Base-by-base conservation (phyloP, 2,797 vertebrate species). In the Echiichthys vipera region DNA sequence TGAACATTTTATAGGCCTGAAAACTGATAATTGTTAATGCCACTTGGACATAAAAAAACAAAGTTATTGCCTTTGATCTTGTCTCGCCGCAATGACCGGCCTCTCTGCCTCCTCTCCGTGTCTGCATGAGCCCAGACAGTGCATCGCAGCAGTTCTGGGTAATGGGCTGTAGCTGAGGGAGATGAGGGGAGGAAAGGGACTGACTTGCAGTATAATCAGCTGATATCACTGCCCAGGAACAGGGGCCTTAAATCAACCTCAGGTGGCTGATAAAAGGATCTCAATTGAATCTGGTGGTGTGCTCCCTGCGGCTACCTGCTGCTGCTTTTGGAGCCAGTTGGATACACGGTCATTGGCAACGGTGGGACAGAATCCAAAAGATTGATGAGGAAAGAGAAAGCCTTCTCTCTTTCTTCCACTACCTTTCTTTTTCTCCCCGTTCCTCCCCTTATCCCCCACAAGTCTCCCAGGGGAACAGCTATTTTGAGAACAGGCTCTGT, bases 171-270 rank as follows among this genome's bases (percentile, higher is more conserved):
- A 84, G 85, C 77, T 64, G 62, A 75, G 84, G 73, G 81, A 75
- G 66, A 71, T 56, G 77, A 49, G 65, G 34, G 53, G 57, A 56
- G 22, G 25, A 25, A 40, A 69, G 74, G 36, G 54, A 79, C 64
- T 57, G 75, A 65, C 77, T 87, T 74, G 78, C 80, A 91, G 72
- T 84, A 85, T 88, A 90, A 92, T 91, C 90, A 91, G 81, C 61
- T 64, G 8, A 71, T 86, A 85, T 78, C 68, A 77, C 86, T 87
- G 77, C 81, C 82, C 81, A 85, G 86, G 84, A 91, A 78, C 74
- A 80, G 64, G 70, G 80, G 69, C 75, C 79, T 89, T 92, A 93
- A 93, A 93, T 94, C 91, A 89, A 91, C 88, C 91, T 92, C 93
- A 92, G 91, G 85, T 91, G 89, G 83, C 88, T 90, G 89, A 92